Evolutionary conservation across 2,797 vertebrate species (phyloP), one percentile per base, ranked within the genome.

Genomic region (Sylvia borin): DNA sequence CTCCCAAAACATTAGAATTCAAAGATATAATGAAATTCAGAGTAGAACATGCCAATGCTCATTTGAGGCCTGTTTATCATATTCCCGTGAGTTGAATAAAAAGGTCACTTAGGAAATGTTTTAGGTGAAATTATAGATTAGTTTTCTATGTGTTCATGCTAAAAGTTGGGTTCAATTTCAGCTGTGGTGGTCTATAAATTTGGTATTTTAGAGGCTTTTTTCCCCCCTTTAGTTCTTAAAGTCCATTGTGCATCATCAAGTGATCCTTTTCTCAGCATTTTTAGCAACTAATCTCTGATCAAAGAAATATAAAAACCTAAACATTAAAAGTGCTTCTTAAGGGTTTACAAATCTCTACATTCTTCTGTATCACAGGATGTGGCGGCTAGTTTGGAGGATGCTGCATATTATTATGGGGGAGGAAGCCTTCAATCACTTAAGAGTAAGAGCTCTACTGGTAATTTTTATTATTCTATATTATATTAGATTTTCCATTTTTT

Each of bases 401-500:
- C 20, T 76, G 36, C 47, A 31, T 86, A 88, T 89, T 43, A 57
- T 88, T 68, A 79, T 27, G 24, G 13, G 34, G 4, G 16, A 21
- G 16, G 14, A 3, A 42, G 65, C 57, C 64, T 95, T 66, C 47
- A 91, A n/a, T 55, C 53, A 67, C 51, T 92, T 94, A 92, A 93
- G 77, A 83, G 71, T 50, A 89, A 68, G 18, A 38, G 64, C 95
- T 83, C 51, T 86, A 76, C 47, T 76, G 80, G 32, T 36, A 82
- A 81, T 81, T 85, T 84, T 68, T 91, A 73, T 95, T 68, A 90
- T 94, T 91, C 57, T 61, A 16, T 85, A 43, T 62, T 91, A 61
- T 94, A 94, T 94, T 92, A 70, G 65, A 36, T 62, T 92, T 92
- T 88, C 75, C 2, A 32, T 84, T 96, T 95, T 85, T 94, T 94